These are phyloP conservation scores for Taenioides sp. DNA, from an alignment of 2,797 vertebrate species.

Conservation along the genomic window DNA sequence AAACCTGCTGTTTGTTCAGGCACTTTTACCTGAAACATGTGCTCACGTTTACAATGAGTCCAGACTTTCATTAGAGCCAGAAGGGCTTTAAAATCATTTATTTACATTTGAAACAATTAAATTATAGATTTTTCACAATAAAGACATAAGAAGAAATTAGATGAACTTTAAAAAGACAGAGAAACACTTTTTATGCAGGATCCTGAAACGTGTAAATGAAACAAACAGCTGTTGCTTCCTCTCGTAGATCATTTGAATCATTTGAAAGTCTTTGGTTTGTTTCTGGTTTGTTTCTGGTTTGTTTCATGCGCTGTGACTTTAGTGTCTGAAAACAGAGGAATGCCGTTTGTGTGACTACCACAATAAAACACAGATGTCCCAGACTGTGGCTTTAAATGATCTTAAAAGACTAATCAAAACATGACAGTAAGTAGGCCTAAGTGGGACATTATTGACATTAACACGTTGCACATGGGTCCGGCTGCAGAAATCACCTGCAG, in stretches of 20 bases:
- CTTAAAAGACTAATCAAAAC: conserved; percentile 11
- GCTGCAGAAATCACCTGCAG: conserved; percentile 14
- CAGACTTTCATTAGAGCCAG: too few species aligned
- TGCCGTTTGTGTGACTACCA: conserved; percentile 23
- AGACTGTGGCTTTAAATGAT: conserved; percentile 15
- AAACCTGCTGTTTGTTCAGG: too few species aligned
- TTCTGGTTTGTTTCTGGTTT: neutral
- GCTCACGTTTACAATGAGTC: too few species aligned
- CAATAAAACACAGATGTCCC: conserved; percentile 28
- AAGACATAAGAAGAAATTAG: too few species aligned
- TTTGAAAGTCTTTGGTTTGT: too few species aligned
- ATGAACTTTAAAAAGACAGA: too few species aligned
- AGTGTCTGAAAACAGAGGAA: conserved; percentile 20
- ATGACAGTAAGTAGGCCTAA: neutral
- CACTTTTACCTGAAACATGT: too few species aligned
- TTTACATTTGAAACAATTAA: too few species aligned
- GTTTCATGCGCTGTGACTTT: conserved; percentile 2
- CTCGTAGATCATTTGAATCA: neutral
- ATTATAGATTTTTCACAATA: too few species aligned
- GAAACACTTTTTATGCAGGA: too few species aligned
- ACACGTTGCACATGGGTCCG: conserved; percentile 34
- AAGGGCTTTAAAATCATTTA: too few species aligned
- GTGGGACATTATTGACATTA: conserved; percentile 7
- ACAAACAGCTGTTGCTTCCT: neutral
- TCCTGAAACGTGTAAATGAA: too few species aligned